Evolutionary conservation across 2,888 invertebrate species (phyloP).

Genomic region (Apomyelois bistriatella): DNA sequence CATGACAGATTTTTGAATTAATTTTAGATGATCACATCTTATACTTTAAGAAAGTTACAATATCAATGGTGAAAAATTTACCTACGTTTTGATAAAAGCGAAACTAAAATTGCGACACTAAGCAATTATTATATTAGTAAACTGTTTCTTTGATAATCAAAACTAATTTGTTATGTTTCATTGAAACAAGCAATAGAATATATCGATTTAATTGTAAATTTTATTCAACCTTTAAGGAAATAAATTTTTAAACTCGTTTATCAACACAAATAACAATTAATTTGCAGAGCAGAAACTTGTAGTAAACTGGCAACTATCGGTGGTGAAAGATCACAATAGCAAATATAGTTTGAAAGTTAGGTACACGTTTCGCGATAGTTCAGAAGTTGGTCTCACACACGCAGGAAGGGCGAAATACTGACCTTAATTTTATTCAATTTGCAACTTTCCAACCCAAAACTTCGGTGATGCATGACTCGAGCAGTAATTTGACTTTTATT

Average conservation of each 20-base stretch:
- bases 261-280: neutral
- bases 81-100: too few species aligned
- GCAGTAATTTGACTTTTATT: conserved; percentile 75
- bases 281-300: neutral
- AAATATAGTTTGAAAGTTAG: conserved; percentile 13
- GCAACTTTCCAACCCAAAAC: conserved; percentile 72
- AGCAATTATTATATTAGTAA: too few species aligned
- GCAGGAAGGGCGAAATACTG: conserved; percentile 39
- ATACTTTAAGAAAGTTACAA: too few species aligned
- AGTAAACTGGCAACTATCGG: conserved; percentile 4
- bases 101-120: too few species aligned
- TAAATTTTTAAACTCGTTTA: neutral
- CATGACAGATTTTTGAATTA: too few species aligned
- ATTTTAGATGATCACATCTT: too few species aligned
- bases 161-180: too few species aligned
- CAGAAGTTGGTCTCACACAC: conserved; percentile 22
- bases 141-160: too few species aligned
- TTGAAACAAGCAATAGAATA: too few species aligned
- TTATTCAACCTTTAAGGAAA: too few species aligned
- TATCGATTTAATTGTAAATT: too few species aligned
- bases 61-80: too few species aligned
- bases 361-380: conserved; percentile 23
- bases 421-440: conserved; percentile 76
- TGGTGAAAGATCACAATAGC: conserved; percentile 10
- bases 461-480: conserved; percentile 72